Base-by-base conservation (phyloP, 2,888 invertebrate genomes). In the Xylota sylvarum region DNA sequence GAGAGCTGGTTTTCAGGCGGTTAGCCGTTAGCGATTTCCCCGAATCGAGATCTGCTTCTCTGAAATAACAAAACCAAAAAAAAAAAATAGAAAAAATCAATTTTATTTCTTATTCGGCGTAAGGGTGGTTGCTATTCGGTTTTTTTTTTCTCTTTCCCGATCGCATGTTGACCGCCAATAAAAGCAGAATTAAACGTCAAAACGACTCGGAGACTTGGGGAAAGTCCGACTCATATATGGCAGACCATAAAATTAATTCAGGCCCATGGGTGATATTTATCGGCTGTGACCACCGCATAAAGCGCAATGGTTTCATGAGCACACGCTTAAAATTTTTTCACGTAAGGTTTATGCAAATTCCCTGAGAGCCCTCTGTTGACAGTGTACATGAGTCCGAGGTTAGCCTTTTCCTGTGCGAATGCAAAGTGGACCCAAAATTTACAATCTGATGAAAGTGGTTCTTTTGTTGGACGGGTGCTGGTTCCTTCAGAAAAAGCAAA, bases 261-360 rank as follows among this genome's bases (percentile, higher is more conserved):
- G 32, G 60, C 55, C 64, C 69, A 65, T 77, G 86, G 77, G 86
- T 86, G 77, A 86, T 86, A 86, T 86, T 86, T 86, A 86, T 86
- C 86, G 81, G 82, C 86, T 86, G 86, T 86, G 86, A 86, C 86
- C 86, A 82, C 86, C 72, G 86, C 88, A 90, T 89, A 90, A 90
- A 90, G 90, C 89, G 88, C 88, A 89, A 88, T 89, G 89, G 89
- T 89, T 90, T 88, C 90, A 88, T 88, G 89, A 86, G 86, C 86
- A 86, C 82, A 86, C 86, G 86, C 86, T 86, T 86, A 86, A 86
- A 82, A 86, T 86, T 86, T 82, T 82, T 86, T 86, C 86, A 86
- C 86, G 82, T 86, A 56, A 69, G 52, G 69, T 81, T 81, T 85
- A 85, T 85, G 85, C 81, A 58, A 85, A 85, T 85, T 77, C 30